Evolutionary conservation across 2,888 invertebrate species (phyloP), one percentile per base, ranked within the genome.

Genomic region (Heterodera filipjevi): DNA sequence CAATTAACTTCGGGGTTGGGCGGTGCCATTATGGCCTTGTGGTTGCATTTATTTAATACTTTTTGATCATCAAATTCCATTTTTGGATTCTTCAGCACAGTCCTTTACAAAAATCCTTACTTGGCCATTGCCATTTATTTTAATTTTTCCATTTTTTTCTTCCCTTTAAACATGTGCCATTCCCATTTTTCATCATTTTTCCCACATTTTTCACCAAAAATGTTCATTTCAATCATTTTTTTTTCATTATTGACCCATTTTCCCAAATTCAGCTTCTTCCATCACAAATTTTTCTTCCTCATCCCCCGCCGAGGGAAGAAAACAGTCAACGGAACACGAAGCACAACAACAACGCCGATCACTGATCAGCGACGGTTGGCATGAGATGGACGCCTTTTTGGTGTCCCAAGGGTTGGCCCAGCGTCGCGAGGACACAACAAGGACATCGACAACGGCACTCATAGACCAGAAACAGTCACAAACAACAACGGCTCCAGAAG

Each of bases 361-460:
- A 27, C 32, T 32, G 30, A 66, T 19, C 32, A 30, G n/a, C 33
- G 33, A 68, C 19, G 68, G 68, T 30, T 68, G 68, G 68, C 27
- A 32, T 6, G 68, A 68, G 33, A 32, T 68, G 68, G 68, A 68
- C 68, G 68, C 68, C 33, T 35, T 35, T 35, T 32, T 68, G 35
- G 33, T 68, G 68, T 16, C 68, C 68, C 22, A 32, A 32, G 68
- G 68, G 32, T 35, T 68, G 68, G 68, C 68, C 8, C 66, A 66
- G 19, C 66, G 66, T 0, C n/a, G 33, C 30, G 39, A 12, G 2
- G 12, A 39, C 39, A 53, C 12, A 22, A 49, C 49, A 22, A 16
- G 5, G 53, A 16, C 59, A 27, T n/a, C n/a, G n/a, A n/a, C n/a
- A n/a, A n/a, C n/a, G n/a, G n/a, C n/a, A n/a, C n/a, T n/a, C n/a